Base-by-base conservation (phyloP, 53 echinoderm and acorn worm genomes). In the Apostichopus leukothele region DNA sequence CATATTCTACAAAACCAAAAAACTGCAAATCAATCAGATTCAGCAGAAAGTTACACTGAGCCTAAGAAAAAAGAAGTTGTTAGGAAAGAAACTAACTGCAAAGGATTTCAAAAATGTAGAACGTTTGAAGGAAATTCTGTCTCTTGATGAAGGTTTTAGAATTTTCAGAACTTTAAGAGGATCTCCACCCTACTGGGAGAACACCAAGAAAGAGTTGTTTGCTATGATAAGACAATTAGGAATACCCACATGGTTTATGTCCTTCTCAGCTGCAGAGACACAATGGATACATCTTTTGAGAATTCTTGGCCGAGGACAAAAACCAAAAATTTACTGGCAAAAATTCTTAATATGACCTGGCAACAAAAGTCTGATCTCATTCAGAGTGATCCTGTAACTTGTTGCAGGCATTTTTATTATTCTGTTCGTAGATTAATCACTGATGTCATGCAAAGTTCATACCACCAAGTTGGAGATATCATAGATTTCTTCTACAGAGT, bases 311-410 rank as follows among this genome's bases (percentile, higher is more conserved):
- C 79, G 27, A n/a, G n/a, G n/a, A n/a, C n/a, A n/a, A n/a, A 20
- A 57, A 25, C 55, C 60, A 55, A 61, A 67, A 89, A 5, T 77
- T 5, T 76, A 55, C 79, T 53, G 89, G 21, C 3, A 12, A 79
- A 89, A 8, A 16, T 80, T 12, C 12, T 86, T 4, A 73, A 74
- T 18, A 57, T 86, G 86, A 85, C 86, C 21, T 86, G 90, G 90
- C 83, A 90, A 20, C 73, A 68, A 75, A 90, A 90, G 68, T 90
- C 75, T 67, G 59, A 90, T 6, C 67, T 90, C 20, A 90, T 89
- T 61, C 60, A 89, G 18, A 79, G 60, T 60, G 83, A 89, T 81
- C 89, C 39, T 39, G 39, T 39, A 39, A 39, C 39, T 39, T 39
- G 39, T 67, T 39, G 25, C 19, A 75, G 75, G n/a, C 75, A 75